A percentile compares a stretch with the other conserved stretches of the same genome.
phyloP scores from a whole-genome alignment of 2,113 vertebrate genomes.

The Mesitornis unicolor region DNA sequence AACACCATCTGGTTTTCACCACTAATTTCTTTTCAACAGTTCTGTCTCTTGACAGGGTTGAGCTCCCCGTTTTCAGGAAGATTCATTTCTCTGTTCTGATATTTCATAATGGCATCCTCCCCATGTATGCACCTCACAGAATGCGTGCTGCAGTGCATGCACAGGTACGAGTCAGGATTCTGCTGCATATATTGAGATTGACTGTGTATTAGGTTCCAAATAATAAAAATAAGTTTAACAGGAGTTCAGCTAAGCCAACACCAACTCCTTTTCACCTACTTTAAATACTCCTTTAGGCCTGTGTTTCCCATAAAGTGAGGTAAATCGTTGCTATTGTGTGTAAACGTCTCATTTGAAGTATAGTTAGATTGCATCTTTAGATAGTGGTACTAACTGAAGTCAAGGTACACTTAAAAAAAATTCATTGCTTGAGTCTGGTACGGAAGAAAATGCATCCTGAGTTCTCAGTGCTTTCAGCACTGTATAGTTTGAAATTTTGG shows the following conservation, averaged over 20 bases:
- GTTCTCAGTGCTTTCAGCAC: background rate
- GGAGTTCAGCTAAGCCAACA: background rate
- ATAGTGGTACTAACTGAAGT: background rate
- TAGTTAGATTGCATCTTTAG: background rate
- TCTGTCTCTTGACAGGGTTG: background rate
- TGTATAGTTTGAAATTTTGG: background rate
- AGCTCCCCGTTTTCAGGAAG: background rate
- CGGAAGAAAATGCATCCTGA: background rate
- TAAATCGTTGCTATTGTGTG: background rate
- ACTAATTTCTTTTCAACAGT: background rate
- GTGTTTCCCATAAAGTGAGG: background rate
- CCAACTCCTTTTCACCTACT: background rate
- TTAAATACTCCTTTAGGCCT: background rate
- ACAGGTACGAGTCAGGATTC: background rate
- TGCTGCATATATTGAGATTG: background rate
- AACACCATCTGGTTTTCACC: conserved; percentile 9
- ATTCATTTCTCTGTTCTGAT: background rate
- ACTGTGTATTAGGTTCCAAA: background rate
- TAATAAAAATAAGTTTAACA: background rate
- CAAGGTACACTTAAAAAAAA: background rate
- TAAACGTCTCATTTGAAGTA: background rate
- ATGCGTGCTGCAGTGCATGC: background rate
- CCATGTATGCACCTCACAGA: background rate
- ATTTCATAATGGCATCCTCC: background rate
- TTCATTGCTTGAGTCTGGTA: background rate